Conservation (phyloP, 2,888 invertebrate species). For the Halictus ligatus region DNA sequence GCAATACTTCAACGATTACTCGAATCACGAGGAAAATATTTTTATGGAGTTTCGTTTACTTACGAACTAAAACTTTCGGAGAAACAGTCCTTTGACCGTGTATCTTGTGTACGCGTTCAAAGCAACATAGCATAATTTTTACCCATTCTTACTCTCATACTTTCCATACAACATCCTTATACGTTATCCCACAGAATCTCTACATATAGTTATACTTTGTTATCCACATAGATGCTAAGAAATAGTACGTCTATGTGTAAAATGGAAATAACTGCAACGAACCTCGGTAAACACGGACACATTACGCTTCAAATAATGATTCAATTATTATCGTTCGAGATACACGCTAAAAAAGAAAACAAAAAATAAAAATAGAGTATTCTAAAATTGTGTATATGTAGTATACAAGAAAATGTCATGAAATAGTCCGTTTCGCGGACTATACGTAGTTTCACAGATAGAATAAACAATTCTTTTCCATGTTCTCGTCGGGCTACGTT, state of each 20-base stretch:
- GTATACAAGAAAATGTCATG: slow-evolving; percentile 13
- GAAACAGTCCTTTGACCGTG: slow-evolving; percentile 11
- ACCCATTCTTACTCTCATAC: slow-evolving; percentile 37
- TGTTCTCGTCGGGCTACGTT: background rate
- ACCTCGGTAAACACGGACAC: slow-evolving; percentile 33
- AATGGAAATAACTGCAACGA: slow-evolving; percentile 49
- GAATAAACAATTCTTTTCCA: background rate
- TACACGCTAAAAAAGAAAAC: background rate
- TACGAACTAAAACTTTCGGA: slow-evolving; percentile 19
- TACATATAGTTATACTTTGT: slow-evolving; percentile 37
- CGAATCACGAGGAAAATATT: background rate
- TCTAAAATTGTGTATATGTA: background rate
- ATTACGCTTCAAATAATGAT: background rate
- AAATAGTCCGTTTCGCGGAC: background rate
- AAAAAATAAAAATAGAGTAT: background rate
- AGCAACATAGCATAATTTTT: slow-evolving; percentile 28
- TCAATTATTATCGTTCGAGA: background rate
- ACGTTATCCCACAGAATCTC: slow-evolving; percentile 36
- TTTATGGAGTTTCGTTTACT: background rate
- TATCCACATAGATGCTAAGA: slow-evolving; percentile 51
- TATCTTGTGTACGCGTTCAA: slow-evolving; percentile 22
- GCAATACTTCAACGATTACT: slow-evolving; percentile 7
- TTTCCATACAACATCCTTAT: slow-evolving; percentile 36
- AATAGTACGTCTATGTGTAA: slow-evolving; percentile 44
- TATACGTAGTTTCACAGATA: background rate